Evolutionary conservation across 92 coral and sea anemone genomes (phyloP), one percentile per base, ranked within the genome.

Genomic region (Diadumene lineata): DNA sequence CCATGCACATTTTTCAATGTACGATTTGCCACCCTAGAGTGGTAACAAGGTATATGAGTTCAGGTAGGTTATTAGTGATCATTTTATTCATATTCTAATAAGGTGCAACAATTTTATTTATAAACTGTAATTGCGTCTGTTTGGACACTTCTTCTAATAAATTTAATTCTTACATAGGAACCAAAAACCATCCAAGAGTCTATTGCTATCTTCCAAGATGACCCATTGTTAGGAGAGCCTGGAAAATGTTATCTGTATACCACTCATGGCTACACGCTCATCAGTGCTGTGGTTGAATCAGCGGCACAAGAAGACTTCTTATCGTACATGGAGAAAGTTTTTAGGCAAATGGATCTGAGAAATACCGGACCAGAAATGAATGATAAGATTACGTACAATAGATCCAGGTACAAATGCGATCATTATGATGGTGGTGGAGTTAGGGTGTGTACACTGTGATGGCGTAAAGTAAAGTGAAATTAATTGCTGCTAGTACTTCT

Each of bases 201-300:
- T 0, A 34, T 94, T 38, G 58, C 91, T 24, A 58, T 94, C 58
- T 94, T 94, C 70, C 83, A 89, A 89, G 92, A 92, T 64, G 98
- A 94, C 43, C 91, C 92, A 1, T 67, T 94, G 56, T 50, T 75
- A 3, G 87, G 85, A 2, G 86, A 69, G 65, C 98, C 98, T 7
- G 98, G 98, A 15, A 81, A 91, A 60, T 68, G 77, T 58, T 94
- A 79, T 62, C 74, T 83, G 24, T 94, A 94, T 75, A 88, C 98
- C 34, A 94, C 92, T 3, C 82, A 77, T 81, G 98, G 98, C 26
- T 92, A 87, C 88, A 92, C 98, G 23, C 78, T 94, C 66, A 23
- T 94, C 44, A 92, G 97, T 71, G 98, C 97, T 29, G 96, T 94
- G 51, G 77, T 94, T 51, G 97, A 92, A 78, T 75, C 82, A 38